Base-by-base conservation (phyloP, 2,888 invertebrate species). In the Thumatha senex region DNA sequence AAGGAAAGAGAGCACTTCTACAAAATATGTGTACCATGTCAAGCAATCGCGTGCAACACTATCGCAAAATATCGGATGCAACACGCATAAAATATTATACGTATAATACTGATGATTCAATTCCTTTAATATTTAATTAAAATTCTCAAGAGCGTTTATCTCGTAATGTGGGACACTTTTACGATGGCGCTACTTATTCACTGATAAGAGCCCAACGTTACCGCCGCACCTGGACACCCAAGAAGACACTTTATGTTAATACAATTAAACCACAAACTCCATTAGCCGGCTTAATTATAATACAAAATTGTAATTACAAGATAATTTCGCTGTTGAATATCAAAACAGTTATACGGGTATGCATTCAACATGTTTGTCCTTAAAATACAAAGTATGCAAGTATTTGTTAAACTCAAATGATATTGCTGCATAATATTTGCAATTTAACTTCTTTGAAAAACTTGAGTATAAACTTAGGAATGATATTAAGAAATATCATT, bases 71-170 rank as follows among this genome's bases (percentile, higher is more conserved):
- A 84, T 86, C 85, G 74, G 74, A 79, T 77, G 75, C 82, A 76
- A 80, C 87, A 89, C 83, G 83, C 85, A 87, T 82, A 86, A 86
- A 83, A 84, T 87, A 88, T 84, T 84, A 85, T 85, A 88, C 77
- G 79, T 86, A 87, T 90, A 90, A 91, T 90, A 91, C 91, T 90
- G 91, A 91, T 90, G 86, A 89, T 91, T 90, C 86, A 86, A 90
- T 90, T 90, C 89, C 68, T 88, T 90, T 90, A 89, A 90, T 90
- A 89, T 91, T 90, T 90, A 89, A 91, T 91, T 90, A 89, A 91
- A 89, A 89, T 89, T 89, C 89, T 82, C 85, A 79, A 80, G 84
- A 88, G 82, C 83, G 83, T 84, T 91, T 91, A 90, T 90, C 91
- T 89, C 84, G 84, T 88, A 89, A 87, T 89, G 90, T 89, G 84